These are phyloP conservation scores for Lasiurus borealis DNA, from an alignment of 2,113 vertebrate species.

Conservation along the genomic window DNA sequence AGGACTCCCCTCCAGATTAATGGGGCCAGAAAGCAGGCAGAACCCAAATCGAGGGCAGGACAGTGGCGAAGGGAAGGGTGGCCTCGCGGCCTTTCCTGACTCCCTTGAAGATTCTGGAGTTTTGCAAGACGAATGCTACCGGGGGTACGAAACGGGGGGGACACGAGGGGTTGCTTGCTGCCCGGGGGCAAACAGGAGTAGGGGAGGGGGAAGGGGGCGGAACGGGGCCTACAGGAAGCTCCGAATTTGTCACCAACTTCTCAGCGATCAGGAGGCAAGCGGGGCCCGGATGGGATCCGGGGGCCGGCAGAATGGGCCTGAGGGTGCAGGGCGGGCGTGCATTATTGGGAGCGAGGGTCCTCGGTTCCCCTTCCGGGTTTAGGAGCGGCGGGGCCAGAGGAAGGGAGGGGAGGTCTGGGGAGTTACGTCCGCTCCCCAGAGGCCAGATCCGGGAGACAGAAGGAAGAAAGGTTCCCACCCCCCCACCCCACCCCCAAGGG, in stretches of 20 bases:
- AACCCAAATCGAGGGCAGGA: slow-evolving; percentile 38
- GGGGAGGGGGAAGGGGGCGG: slow-evolving; percentile 65
- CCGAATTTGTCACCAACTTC: slow-evolving; percentile 62
- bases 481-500: slow-evolving; percentile 62
- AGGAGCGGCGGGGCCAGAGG: slow-evolving; percentile 59
- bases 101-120: slow-evolving; percentile 20
- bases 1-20: not conserved
- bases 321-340: not conserved
- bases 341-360: slow-evolving; percentile 47
- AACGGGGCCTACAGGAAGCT: slow-evolving; percentile 53
- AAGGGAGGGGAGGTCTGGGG: slow-evolving; percentile 74
- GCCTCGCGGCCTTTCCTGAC: slow-evolving; percentile 71
- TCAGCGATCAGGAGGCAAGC: slow-evolving; percentile 27
- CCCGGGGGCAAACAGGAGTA: not conserved
- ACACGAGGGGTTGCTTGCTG: slow-evolving; percentile 61
- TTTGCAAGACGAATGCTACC: slow-evolving; percentile 30
- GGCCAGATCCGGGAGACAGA: slow-evolving; percentile 62
- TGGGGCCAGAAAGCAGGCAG: not conserved
- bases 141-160: not conserved
- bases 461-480: slow-evolving; percentile 61
- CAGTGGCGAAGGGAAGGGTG: slow-evolving; percentile 38
- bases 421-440: slow-evolving; percentile 78
- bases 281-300: not conserved
- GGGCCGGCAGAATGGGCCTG: not conserved
- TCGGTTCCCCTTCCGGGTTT: slow-evolving; percentile 81